Conservation (phyloP, 2,888 invertebrate species). For the Drosophila planitibia region DNA sequence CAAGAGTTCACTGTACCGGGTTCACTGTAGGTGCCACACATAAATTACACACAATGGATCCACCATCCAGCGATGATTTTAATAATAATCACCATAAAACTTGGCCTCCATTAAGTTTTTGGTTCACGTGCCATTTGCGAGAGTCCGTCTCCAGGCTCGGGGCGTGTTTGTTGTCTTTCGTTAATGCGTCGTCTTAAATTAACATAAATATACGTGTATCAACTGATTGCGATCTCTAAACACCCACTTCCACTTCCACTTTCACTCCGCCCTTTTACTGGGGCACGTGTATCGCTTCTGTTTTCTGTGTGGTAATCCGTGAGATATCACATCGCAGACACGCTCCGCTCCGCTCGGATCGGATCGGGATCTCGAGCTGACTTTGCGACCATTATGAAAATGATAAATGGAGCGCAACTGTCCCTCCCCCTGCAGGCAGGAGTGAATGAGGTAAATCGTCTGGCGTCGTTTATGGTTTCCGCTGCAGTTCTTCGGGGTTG, state of each 20-base stretch:
- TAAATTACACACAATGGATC: slow-evolving; percentile 51
- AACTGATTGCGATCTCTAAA: slow-evolving; percentile 54
- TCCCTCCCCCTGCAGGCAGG: slow-evolving; percentile 38
- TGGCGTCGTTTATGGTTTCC: slow-evolving; percentile 63
- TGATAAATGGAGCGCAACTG: slow-evolving; percentile 76
- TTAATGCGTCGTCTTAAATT: slow-evolving; percentile 60
- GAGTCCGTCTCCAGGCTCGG: slow-evolving; percentile 7
- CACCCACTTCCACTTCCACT: slow-evolving; percentile 2
- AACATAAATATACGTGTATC: slow-evolving; percentile 65
- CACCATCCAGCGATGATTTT: slow-evolving; percentile 31
- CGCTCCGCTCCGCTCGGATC: slow-evolving; percentile 43
- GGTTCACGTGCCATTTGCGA: slow-evolving; percentile 72
- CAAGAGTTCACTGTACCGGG: not conserved
- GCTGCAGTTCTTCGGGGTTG: slow-evolving; percentile 19
- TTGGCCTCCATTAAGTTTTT: slow-evolving; percentile 29
- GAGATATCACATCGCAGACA: slow-evolving; percentile 56
- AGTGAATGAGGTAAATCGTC: slow-evolving; percentile 36
- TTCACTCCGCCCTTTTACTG: not conserved
- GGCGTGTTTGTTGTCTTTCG: slow-evolving; percentile 30
- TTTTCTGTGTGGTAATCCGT: slow-evolving; percentile 58
- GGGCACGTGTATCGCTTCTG: slow-evolving; percentile 53
- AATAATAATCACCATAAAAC: slow-evolving; percentile 45
- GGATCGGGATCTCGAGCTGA: slow-evolving; percentile 33
- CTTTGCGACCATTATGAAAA: slow-evolving; percentile 74
- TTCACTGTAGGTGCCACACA: slow-evolving; percentile 34